These are phyloP conservation scores for Nephotettix cincticeps DNA, from an alignment of 1,140 invertebrate species.

Conservation along the genomic window DNA sequence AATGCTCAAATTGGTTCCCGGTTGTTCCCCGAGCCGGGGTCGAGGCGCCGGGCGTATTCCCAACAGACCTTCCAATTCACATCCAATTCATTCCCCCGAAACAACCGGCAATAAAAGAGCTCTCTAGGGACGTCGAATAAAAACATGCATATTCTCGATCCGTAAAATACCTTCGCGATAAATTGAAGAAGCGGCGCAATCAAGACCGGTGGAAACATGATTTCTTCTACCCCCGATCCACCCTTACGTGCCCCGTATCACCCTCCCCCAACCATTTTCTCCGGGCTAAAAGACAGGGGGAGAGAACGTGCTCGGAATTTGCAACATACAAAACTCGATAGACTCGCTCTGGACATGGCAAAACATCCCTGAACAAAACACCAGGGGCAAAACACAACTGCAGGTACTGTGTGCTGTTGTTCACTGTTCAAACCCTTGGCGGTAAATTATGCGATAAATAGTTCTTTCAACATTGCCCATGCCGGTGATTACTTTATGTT, in stretches of 20 bases:
- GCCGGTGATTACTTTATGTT: too few species aligned
- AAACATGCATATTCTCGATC: constrained; percentile 25
- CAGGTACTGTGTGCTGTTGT: too few species aligned
- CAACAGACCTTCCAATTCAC: constrained; percentile 13
- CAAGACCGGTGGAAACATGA: constrained; percentile 24
- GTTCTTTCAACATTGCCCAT: too few species aligned
- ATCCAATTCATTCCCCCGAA: constrained; percentile 22
- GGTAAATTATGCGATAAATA: too few species aligned
- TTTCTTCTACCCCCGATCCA: constrained; percentile 14
- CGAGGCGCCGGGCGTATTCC: not conserved
- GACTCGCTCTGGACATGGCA: constrained; percentile 8
- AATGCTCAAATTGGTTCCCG: constrained; percentile 11
- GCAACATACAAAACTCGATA: constrained; percentile 21
- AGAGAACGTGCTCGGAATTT: constrained; percentile 10
- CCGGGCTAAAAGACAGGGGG: constrained; percentile 24
- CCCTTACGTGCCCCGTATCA: not conserved
- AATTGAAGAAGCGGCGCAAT: constrained; percentile 15
- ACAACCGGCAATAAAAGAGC: constrained; percentile 17
- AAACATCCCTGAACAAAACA: constrained; percentile 14
- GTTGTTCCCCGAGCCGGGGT: not conserved
- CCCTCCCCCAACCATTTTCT: constrained; percentile 23
- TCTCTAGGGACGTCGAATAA: not conserved
- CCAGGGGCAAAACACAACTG: not conserved
- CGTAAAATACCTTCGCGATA: constrained; percentile 20
- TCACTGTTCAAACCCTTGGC: too few species aligned